A percentile compares a stretch with the other conserved stretches of the same genome.
Conservation (phyloP, 1,140 invertebrate species). For the Cyrtorhinus lividipennis region DNA sequence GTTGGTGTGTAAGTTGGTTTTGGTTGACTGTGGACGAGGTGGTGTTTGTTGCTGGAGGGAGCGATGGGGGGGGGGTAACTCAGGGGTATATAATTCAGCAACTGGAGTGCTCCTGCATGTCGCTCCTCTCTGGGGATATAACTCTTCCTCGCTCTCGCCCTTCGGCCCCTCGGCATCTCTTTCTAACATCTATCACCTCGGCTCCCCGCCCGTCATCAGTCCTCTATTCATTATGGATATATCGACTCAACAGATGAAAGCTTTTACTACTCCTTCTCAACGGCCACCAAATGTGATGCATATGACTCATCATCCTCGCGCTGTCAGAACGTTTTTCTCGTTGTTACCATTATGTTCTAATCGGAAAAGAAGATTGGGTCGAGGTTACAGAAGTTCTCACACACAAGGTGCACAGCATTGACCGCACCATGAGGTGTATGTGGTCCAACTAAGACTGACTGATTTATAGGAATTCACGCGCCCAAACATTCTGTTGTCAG, state of each 20-base stretch:
- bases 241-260: constrained; percentile 16
- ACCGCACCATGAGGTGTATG: too few species aligned
- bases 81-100: constrained; percentile 9
- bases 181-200: background rate
- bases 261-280: constrained; percentile 13
- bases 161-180: background rate
- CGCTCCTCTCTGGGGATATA: background rate
- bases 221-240: constrained; percentile 18
- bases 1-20: too few species aligned
- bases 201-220: background rate
- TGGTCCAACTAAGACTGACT: too few species aligned
- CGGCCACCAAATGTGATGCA: constrained; percentile 14
- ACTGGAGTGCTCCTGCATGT: constrained; percentile 8
- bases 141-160: background rate
- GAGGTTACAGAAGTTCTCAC: too few species aligned
- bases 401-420: too few species aligned
- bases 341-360: too few species aligned
- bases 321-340: too few species aligned
- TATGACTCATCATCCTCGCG: constrained; percentile 16
- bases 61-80: background rate
- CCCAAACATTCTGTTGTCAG: too few species aligned
- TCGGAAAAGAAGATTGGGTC: too few species aligned
- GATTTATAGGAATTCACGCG: too few species aligned
- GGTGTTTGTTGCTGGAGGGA: too few species aligned
- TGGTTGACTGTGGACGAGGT: too few species aligned